phyloP scores from a whole-genome alignment of 2,888 invertebrate genomes.

The Calameuta filiformis region DNA sequence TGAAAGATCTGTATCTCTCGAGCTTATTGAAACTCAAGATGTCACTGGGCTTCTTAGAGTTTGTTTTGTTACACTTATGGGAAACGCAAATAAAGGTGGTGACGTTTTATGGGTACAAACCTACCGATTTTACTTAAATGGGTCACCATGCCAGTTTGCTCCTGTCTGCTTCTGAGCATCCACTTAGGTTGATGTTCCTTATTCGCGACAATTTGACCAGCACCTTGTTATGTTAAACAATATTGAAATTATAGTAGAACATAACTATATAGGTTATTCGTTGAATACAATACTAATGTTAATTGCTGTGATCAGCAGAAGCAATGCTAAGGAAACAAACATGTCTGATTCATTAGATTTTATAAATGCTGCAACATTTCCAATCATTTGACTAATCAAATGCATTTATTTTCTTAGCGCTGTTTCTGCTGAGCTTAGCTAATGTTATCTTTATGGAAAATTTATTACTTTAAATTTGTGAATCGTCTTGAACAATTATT shows the following conservation, averaged over 20 bases:
- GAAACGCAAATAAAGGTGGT: constrained; percentile 34
- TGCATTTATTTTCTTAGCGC: neutral
- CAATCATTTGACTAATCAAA: neutral
- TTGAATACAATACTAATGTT: neutral
- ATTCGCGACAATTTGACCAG: neutral
- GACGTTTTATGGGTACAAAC: constrained; percentile 22
- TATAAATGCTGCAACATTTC: neutral
- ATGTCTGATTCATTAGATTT: neutral
- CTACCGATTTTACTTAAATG: constrained; percentile 42
- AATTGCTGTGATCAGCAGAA: neutral
- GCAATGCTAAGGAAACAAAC: neutral
- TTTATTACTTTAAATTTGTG: neutral
- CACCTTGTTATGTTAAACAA: neutral
- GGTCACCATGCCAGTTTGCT: constrained; percentile 20
- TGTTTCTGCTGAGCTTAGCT: neutral
- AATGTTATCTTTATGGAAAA: no score
- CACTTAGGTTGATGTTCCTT: neutral
- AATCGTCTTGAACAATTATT: neutral
- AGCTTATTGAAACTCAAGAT: constrained; percentile 27
- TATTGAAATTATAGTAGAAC: neutral
- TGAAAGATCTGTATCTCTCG: constrained; percentile 23
- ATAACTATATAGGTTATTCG: neutral
- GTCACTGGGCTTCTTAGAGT: constrained; percentile 26
- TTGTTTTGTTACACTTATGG: constrained; percentile 26
- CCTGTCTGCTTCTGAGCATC: neutral